Base-by-base conservation (phyloP, 1,140 invertebrate genomes). In the Argopecten irradians region DNA sequence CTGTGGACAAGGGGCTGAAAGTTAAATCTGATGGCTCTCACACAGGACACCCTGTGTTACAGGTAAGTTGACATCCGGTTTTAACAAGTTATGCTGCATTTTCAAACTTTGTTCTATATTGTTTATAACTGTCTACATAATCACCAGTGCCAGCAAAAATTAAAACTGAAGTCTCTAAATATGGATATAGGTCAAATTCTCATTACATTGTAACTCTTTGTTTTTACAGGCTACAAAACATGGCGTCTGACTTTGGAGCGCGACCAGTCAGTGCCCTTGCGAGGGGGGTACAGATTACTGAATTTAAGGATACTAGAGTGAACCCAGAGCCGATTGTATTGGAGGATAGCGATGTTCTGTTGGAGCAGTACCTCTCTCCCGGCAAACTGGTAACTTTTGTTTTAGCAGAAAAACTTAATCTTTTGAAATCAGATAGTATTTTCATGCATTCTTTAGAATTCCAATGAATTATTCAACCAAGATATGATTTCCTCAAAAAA, bases 261-360 rank as follows among this genome's bases (percentile, higher is more conserved):
- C 88, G 93, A 39, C 94, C 94, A 14, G 36, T 82, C 9, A 93
- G 93, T 92, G 94, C 93, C 87, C 90, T 95, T 33, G 92, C 92
- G 19, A 88, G 95, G 90, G 95, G 95, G 33, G 93, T 95, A 33
- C 83, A 84, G 35, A 35, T 35, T 5, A 95, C 94, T 85, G 94
- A 95, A 82, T 94, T 93, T 88, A 91, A 90, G 22, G 94, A 94
- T n/a, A 89, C 91, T 35, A 91, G 91, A 32, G 90, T 94, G 33
- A 95, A 95, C 86, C 95, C 95, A 22, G 93, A 95, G 43, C 95
- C 95, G 14, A 89, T 94, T 22, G 89, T 92, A 14, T 55, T 94
- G 55, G 94, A 95, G 86, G 95, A 95, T 83, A 92, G 93, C 82
- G 95, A 95, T 87, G 84, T 94, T 82, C 90, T 95, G 9, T 85